These are phyloP conservation scores for Gandaritis pyraliata DNA, from an alignment of 2,888 invertebrate species.

Conservation along the genomic window DNA sequence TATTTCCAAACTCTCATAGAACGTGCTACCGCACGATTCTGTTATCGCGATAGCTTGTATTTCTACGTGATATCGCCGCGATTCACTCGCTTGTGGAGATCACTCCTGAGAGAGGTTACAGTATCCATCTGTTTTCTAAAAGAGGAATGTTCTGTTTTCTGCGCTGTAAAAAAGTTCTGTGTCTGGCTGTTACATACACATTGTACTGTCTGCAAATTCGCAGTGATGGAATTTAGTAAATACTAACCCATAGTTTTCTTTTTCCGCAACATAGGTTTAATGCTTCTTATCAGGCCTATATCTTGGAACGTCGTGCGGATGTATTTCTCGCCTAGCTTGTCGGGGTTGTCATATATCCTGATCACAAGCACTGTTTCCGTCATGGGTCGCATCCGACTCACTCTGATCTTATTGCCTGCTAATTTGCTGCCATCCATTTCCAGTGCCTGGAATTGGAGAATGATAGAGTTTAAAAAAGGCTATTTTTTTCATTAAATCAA, in stretches of 20 bases:
- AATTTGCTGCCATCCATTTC: conserved; percentile 57
- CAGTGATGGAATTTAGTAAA: neutral
- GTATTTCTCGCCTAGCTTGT: conserved; percentile 57
- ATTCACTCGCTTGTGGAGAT: too few species aligned
- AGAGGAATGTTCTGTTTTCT: too few species aligned
- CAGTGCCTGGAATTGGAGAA: conserved; percentile 65
- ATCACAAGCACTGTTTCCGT: conserved; percentile 64
- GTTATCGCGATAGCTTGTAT: too few species aligned
- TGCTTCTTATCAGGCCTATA: conserved; percentile 65
- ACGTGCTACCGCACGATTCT: too few species aligned
- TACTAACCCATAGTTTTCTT: conserved; percentile 64
- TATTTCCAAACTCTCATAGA: too few species aligned
- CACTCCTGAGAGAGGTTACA: too few species aligned
- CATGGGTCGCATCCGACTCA: conserved; percentile 57
- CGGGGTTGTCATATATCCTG: conserved; percentile 58
- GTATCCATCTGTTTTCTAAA: too few species aligned
- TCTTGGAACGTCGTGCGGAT: conserved; percentile 57
- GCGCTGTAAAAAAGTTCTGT: too few species aligned
- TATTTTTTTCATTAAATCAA: neutral
- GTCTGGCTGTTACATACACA: too few species aligned
- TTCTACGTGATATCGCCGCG: too few species aligned
- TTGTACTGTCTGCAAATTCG: too few species aligned
- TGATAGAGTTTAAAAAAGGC: neutral
- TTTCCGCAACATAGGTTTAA: conserved; percentile 63
- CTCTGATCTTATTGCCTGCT: conserved; percentile 56